phyloP scores from a whole-genome alignment of 1,140 invertebrate genomes.

The Leptonema lineaticorne region DNA sequence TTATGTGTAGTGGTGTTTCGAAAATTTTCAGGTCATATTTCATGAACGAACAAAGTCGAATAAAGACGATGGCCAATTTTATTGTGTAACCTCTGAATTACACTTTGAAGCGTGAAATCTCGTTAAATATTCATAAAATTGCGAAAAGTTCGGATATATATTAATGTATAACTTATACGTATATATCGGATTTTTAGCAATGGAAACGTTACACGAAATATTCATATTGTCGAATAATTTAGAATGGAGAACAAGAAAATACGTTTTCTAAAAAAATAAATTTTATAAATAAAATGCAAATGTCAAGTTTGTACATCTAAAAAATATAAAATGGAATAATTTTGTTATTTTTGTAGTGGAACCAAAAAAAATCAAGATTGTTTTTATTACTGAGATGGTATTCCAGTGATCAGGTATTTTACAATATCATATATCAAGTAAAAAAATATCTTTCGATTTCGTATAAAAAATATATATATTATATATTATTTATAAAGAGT shows the following conservation, averaged over 20 bases:
- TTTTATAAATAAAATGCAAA: neutral
- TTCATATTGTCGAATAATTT: slow-evolving; percentile 6
- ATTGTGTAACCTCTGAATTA: neutral
- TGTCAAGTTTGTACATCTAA: neutral
- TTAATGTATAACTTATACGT: neutral
- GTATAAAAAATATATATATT: no score
- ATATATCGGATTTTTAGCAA: neutral
- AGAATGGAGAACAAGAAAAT: neutral
- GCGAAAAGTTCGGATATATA: slow-evolving; percentile 6
- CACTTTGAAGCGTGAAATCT: slow-evolving; percentile 8
- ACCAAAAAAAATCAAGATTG: no score
- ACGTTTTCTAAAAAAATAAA: neutral
- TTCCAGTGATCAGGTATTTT: no score
- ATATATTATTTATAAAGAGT: no score
- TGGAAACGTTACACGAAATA: slow-evolving; percentile 7
- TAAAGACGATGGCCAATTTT: neutral
- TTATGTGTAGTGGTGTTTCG: no score
- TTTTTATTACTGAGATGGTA: no score
- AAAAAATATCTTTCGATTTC: no score
- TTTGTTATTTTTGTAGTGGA: no score
- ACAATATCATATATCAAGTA: no score
- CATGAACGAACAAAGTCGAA: neutral
- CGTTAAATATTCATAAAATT: slow-evolving; percentile 17
- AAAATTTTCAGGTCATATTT: neutral
- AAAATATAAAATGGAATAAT: no score